Evolutionary conservation across 2,888 invertebrate species (phyloP).

Genomic region (Orthosia gothica): DNA sequence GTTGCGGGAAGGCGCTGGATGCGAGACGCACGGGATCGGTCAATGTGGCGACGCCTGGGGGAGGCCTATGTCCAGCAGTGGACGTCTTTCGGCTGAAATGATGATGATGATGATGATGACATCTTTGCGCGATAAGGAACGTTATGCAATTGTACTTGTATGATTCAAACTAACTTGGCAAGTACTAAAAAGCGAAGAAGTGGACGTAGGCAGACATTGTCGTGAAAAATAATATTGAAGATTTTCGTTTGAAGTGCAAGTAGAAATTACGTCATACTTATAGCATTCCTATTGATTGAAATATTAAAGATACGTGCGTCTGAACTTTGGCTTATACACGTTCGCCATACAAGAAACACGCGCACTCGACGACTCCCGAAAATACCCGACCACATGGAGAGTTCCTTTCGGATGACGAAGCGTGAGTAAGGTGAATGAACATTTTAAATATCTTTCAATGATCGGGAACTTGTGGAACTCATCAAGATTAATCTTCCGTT

Average conservation of each 20-base stretch:
- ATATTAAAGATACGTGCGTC: too few relatives aligned
- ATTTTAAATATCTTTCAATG: not conserved
- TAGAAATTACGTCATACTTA: not conserved
- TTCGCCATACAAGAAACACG: too few relatives aligned
- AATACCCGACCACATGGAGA: too few relatives aligned
- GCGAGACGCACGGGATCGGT: too few relatives aligned
- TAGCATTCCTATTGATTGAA: not conserved
- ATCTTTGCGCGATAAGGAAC: constrained; percentile 63
- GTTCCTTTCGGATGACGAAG: not conserved
- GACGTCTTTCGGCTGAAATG: too few relatives aligned
- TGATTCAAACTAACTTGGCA: constrained; percentile 44
- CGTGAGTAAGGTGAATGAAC: not conserved
- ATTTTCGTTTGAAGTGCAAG: not conserved
- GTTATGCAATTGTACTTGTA: constrained; percentile 65
- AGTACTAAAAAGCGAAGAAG: constrained; percentile 33
- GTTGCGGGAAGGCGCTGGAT: too few relatives aligned
- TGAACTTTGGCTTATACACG: too few relatives aligned
- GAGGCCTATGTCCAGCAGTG: too few relatives aligned
- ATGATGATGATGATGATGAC: too few relatives aligned
- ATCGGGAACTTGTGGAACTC: not conserved
- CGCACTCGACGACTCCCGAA: too few relatives aligned
- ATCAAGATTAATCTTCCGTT: not conserved
- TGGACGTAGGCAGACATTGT: constrained; percentile 46
- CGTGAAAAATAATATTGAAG: not conserved
- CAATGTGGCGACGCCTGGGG: too few relatives aligned